These are phyloP conservation scores for Cerastis leucographa DNA, from an alignment of 2,888 invertebrate species.

Conservation along the genomic window DNA sequence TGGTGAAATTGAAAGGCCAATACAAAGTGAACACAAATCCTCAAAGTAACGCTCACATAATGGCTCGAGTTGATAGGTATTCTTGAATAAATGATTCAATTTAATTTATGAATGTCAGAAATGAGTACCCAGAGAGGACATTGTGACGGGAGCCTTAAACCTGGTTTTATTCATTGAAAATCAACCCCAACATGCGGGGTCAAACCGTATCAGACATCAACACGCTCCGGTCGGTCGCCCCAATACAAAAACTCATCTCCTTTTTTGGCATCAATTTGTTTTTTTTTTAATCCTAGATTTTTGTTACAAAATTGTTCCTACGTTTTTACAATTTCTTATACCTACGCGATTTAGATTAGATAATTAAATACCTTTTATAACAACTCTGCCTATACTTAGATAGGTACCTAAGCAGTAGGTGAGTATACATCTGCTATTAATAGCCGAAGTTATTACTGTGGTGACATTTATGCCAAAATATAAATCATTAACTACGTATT, in stretches of 20 bases:
- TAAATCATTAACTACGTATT: slow-evolving; percentile 49
- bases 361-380: slow-evolving; percentile 4
- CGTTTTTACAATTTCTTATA: slow-evolving; percentile 16
- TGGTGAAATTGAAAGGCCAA: slow-evolving; percentile 27
- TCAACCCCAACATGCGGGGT: slow-evolving; percentile 27
- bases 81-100: slow-evolving; percentile 11
- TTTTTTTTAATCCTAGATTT: slow-evolving; percentile 34
- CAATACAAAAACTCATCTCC: slow-evolving; percentile 51
- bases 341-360: neutral
- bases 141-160: neutral
- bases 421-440: neutral
- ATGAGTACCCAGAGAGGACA: neutral
- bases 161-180: slow-evolving; percentile 26
- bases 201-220: slow-evolving; percentile 37
- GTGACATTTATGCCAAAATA: slow-evolving; percentile 35
- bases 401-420: neutral
- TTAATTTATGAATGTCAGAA: slow-evolving; percentile 9
- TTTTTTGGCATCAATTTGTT: slow-evolving; percentile 44
- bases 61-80: slow-evolving; percentile 9
- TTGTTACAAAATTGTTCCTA: slow-evolving; percentile 32
- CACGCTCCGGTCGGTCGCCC: slow-evolving; percentile 33
- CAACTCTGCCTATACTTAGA: neutral
- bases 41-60: slow-evolving; percentile 12
- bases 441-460: slow-evolving; percentile 6
- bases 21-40: slow-evolving; percentile 28